phyloP scores from a whole-genome alignment of 2,888 invertebrate species.

The Peribatodes rhomboidaria region DNA sequence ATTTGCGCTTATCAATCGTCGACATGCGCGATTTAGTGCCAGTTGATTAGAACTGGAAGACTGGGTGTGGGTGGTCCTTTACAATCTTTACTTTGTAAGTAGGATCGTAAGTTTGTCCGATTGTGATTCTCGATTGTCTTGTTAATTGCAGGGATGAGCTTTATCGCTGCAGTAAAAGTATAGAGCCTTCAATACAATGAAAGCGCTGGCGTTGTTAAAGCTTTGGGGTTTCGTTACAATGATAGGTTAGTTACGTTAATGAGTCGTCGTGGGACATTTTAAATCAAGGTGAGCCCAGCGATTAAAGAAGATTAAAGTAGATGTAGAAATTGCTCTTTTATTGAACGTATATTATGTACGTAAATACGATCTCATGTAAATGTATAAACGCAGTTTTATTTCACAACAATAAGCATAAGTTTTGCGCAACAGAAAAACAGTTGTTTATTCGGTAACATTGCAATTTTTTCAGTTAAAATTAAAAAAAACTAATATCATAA shows the following conservation, averaged over 20 bases:
- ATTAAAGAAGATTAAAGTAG: too few relatives aligned
- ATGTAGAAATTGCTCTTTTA: too few relatives aligned
- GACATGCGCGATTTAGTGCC: slow-evolving; percentile 60
- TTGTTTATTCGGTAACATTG: too few relatives aligned
- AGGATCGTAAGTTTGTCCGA: slow-evolving; percentile 24
- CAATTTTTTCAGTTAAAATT: too few relatives aligned
- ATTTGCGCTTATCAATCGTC: slow-evolving; percentile 62
- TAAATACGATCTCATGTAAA: too few relatives aligned
- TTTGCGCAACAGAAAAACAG: too few relatives aligned
- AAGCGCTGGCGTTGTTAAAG: not conserved
- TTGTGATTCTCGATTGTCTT: slow-evolving; percentile 25
- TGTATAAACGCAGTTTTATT: too few relatives aligned
- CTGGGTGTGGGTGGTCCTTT: slow-evolving; percentile 47
- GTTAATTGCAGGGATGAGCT: slow-evolving; percentile 23
- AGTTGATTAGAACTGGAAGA: slow-evolving; percentile 51
- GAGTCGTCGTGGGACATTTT: too few relatives aligned
- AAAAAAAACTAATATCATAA: too few relatives aligned
- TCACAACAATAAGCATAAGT: too few relatives aligned
- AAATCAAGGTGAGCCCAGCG: too few relatives aligned
- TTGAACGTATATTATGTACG: too few relatives aligned
- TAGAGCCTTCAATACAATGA: slow-evolving; percentile 7
- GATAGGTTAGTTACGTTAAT: not conserved
- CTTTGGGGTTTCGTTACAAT: not conserved
- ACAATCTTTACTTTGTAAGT: slow-evolving; percentile 18
- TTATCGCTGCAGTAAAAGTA: slow-evolving; percentile 21